Conservation (phyloP, 2,113 vertebrate genomes). For the Scalopus aquaticus region DNA sequence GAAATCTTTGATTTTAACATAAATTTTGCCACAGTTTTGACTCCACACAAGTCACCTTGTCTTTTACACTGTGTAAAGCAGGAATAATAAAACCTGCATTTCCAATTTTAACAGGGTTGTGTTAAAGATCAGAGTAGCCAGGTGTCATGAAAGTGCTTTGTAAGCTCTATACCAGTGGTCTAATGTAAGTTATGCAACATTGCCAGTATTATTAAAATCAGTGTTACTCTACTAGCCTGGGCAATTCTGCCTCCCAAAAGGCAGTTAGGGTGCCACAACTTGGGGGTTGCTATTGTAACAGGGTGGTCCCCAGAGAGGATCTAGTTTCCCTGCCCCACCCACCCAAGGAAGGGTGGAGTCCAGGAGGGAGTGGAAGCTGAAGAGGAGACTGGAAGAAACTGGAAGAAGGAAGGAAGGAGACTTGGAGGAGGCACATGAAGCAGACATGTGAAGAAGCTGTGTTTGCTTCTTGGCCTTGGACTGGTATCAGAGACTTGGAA, state of each 20-base stretch:
- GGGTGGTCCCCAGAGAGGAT: too few relatives aligned
- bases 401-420: too few relatives aligned
- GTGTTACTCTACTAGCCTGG: neutral
- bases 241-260: neutral
- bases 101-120: neutral
- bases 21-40: neutral
- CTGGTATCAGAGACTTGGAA: too few relatives aligned
- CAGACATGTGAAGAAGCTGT: too few relatives aligned
- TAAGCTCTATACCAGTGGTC: neutral
- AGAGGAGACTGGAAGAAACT: too few relatives aligned
- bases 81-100: neutral
- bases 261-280: neutral
- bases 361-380: too few relatives aligned
- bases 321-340: too few relatives aligned
- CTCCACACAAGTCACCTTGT: neutral
- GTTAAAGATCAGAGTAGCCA: neutral
- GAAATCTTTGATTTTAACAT: neutral
- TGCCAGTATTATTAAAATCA: neutral
- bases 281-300: neutral
- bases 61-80: neutral
- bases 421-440: too few relatives aligned
- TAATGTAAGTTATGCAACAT: neutral
- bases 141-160: neutral
- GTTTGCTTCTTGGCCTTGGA: too few relatives aligned
- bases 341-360: too few relatives aligned